phyloP scores from a whole-genome alignment of 1,140 invertebrate genomes.

The Drosophila subpulchrella region DNA sequence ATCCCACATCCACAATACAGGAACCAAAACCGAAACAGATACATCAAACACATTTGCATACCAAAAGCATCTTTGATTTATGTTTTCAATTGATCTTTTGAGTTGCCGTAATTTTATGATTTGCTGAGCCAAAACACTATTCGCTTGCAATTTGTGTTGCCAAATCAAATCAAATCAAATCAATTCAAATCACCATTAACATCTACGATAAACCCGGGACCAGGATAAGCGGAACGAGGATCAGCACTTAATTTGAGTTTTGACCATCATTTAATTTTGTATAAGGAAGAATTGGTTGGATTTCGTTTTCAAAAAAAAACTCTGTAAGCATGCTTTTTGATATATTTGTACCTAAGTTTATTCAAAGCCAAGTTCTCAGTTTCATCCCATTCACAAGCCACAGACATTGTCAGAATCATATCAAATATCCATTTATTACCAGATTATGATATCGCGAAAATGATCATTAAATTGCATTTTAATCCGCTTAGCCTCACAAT shows the following conservation, averaged over 20 bases:
- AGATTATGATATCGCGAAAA: not conserved
- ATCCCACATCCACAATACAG: constrained; percentile 41
- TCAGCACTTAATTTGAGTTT: constrained; percentile 78
- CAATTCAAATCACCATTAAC: constrained; percentile 38
- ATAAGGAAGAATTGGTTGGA: constrained; percentile 73
- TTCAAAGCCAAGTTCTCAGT: constrained; percentile 12
- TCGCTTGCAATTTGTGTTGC: constrained; percentile 63
- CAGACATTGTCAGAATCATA: not conserved
- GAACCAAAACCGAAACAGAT: constrained; percentile 13
- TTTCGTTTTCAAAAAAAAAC: constrained; percentile 82
- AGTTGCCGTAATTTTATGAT: constrained; percentile 60
- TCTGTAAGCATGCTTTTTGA: constrained; percentile 84
- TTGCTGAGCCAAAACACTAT: constrained; percentile 34
- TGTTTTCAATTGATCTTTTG: constrained; percentile 65
- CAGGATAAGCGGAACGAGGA: constrained; percentile 25
- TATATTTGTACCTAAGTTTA: constrained; percentile 42
- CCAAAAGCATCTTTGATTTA: constrained; percentile 59
- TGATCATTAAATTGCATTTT: not conserved
- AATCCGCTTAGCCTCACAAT: not conserved
- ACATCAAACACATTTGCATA: constrained; percentile 47
- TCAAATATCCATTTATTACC: not conserved
- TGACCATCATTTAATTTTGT: constrained; percentile 76
- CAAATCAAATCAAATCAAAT: constrained; percentile 22
- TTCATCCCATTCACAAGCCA: constrained; percentile 12
- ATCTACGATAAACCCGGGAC: constrained; percentile 19